Conservation (phyloP, 1,140 invertebrate genomes). For the Cotesia chilonis region DNA sequence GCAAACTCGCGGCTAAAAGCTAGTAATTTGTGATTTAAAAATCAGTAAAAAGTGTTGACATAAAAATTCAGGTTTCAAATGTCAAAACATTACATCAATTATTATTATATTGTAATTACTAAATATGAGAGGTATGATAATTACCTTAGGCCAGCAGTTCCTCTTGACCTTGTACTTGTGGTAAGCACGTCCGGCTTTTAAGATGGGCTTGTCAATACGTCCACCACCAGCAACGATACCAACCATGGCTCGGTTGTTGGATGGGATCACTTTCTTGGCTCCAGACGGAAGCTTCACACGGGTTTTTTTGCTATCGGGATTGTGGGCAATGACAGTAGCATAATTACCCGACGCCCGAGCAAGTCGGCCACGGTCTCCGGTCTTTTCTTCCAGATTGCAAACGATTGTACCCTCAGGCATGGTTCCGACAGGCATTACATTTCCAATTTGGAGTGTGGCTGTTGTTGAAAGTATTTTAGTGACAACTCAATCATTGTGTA, state of each 20-base stretch:
- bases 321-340: slow-evolving; percentile 98
- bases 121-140: neutral
- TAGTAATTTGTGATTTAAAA: slow-evolving; percentile 16
- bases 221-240: slow-evolving; percentile 99
- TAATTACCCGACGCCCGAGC: slow-evolving; percentile 98
- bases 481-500: too few species aligned
- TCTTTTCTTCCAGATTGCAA: slow-evolving; percentile 98
- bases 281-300: slow-evolving; percentile 98
- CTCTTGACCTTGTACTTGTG: slow-evolving; percentile 99
- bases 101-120: neutral
- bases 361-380: slow-evolving; percentile 95
- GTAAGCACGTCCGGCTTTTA: slow-evolving; percentile 99
- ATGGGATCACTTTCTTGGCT: slow-evolving; percentile 98
- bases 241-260: slow-evolving; percentile 98
- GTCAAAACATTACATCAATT: slow-evolving; percentile 54
- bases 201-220: slow-evolving; percentile 98
- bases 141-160: slow-evolving; percentile 97
- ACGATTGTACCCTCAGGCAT: slow-evolving; percentile 99
- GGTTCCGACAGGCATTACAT: slow-evolving; percentile 95
- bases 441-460: slow-evolving; percentile 86
- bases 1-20: too few species aligned
- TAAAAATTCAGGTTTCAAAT: slow-evolving; percentile 58
- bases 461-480: too few species aligned
- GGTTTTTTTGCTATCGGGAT: slow-evolving; percentile 94
- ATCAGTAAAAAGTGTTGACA: slow-evolving; percentile 54